Percentiles rank a stretch among this genome's conserved stretches.
Evolutionary conservation across 2,113 vertebrate genomes (phyloP).

Genomic region (Peromyscus californicus): DNA sequence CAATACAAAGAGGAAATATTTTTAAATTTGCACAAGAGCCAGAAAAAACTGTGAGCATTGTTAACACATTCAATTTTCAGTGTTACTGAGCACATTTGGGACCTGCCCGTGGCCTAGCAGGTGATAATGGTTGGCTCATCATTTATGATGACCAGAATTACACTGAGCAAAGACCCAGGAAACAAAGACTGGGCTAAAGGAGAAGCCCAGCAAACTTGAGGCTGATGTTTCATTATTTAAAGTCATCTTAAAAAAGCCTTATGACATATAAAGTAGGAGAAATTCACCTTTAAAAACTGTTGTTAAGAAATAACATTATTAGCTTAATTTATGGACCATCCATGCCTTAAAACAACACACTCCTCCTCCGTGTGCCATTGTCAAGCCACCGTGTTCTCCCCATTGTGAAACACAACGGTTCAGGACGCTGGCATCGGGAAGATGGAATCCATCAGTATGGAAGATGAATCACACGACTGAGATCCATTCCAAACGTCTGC

Average conservation of each 20-base stretch:
- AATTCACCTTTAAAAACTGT: conserved; percentile 59
- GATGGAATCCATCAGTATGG: conserved; percentile 8
- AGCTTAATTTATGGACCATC: conserved; percentile 64
- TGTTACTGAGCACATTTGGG: neutral
- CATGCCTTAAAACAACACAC: conserved; percentile 46
- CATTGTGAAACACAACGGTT: conserved; percentile 13
- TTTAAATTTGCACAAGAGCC: neutral
- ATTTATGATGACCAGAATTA: neutral
- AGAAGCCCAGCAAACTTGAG: neutral
- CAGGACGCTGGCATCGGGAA: neutral
- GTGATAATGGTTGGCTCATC: neutral
- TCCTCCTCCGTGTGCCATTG: conserved; percentile 5
- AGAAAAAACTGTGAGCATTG: neutral
- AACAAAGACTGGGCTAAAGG: neutral
- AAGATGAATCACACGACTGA: conserved; percentile 65
- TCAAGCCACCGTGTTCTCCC: conserved; percentile 35
- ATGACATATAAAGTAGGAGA: neutral
- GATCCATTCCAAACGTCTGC: conserved; percentile 37
- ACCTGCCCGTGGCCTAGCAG: neutral
- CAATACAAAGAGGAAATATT: neutral
- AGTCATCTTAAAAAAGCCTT: neutral
- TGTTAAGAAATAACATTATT: conserved; percentile 60
- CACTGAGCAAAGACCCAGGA: neutral
- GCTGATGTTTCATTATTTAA: conserved; percentile 23
- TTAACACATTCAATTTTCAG: neutral